A percentile compares a stretch with the other conserved stretches of the same genome.
These are phyloP conservation scores for Campoletis raptor DNA, from an alignment of 2,888 invertebrate genomes.

Conservation along the genomic window DNA sequence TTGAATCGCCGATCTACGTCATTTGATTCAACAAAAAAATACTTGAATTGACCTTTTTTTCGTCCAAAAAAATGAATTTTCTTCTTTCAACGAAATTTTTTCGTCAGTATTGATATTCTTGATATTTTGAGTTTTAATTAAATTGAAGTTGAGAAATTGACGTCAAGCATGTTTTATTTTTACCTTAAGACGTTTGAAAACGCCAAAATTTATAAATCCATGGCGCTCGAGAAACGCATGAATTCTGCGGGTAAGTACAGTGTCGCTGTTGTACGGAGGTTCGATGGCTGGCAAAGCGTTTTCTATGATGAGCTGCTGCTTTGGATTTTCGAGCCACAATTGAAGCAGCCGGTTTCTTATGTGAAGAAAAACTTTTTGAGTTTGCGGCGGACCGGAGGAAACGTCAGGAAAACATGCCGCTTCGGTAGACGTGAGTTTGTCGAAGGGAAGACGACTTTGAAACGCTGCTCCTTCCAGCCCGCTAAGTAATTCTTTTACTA, in stretches of 20 bases:
- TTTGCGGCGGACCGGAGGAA: slow-evolving; percentile 92
- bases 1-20: too few relatives aligned
- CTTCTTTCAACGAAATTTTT: too few relatives aligned
- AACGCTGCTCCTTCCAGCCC: slow-evolving; percentile 97
- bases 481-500: slow-evolving; percentile 81
- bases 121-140: neutral
- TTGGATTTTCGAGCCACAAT: slow-evolving; percentile 98
- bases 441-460: slow-evolving; percentile 96
- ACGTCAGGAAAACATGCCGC: slow-evolving; percentile 97
- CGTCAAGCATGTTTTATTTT: slow-evolving; percentile 66
- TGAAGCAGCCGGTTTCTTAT: slow-evolving; percentile 96
- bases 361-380: slow-evolving; percentile 95
- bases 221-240: slow-evolving; percentile 97
- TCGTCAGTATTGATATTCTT: too few relatives aligned
- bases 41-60: too few relatives aligned
- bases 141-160: too few relatives aligned
- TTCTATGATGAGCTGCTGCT: slow-evolving; percentile 94
- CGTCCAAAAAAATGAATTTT: too few relatives aligned
- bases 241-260: slow-evolving; percentile 92
- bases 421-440: slow-evolving; percentile 97
- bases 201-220: slow-evolving; percentile 99
- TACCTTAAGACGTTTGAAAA: slow-evolving; percentile 94
- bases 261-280: slow-evolving; percentile 97
- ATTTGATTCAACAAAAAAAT: too few relatives aligned
- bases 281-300: slow-evolving; percentile 93